phyloP scores from a whole-genome alignment of 2,113 vertebrate species.

The Poecilia latipinna region DNA sequence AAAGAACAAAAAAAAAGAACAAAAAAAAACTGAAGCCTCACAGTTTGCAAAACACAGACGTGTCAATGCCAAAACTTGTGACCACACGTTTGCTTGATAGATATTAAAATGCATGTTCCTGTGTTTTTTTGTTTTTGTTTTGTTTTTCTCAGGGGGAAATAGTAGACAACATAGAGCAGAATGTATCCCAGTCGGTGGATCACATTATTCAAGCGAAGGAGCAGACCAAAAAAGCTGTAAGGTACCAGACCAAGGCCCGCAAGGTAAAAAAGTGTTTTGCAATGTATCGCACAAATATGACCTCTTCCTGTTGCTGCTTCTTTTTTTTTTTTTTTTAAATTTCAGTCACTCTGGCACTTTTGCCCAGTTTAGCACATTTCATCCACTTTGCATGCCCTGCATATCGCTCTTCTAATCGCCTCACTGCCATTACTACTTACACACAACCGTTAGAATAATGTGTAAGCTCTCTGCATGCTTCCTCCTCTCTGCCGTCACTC shows the following conservation, averaged over 20 bases:
- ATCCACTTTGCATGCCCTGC: neutral
- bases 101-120: constrained; percentile 7
- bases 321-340: neutral
- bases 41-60: too few relatives aligned
- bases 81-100: neutral
- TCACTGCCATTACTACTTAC: neutral
- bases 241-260: constrained; percentile 82
- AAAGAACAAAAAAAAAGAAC: too few relatives aligned
- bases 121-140: constrained; percentile 14
- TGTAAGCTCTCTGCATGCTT: constrained; percentile 16
- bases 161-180: constrained; percentile 87
- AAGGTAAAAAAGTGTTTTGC: constrained; percentile 80
- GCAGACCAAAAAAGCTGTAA: constrained; percentile 84
- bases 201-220: constrained; percentile 85
- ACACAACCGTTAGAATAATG: neutral
- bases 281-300: neutral
- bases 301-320: constrained; percentile 20
- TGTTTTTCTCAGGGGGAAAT: constrained; percentile 85
- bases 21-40: too few relatives aligned
- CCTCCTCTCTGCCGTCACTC: neutral
- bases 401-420: neutral
- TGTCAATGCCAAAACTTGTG: neutral
- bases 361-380: constrained; percentile 24
- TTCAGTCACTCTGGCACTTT: neutral
- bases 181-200: constrained; percentile 85